Conservation (phyloP, 2,797 vertebrate genomes). For the Helostoma temminkii region DNA sequence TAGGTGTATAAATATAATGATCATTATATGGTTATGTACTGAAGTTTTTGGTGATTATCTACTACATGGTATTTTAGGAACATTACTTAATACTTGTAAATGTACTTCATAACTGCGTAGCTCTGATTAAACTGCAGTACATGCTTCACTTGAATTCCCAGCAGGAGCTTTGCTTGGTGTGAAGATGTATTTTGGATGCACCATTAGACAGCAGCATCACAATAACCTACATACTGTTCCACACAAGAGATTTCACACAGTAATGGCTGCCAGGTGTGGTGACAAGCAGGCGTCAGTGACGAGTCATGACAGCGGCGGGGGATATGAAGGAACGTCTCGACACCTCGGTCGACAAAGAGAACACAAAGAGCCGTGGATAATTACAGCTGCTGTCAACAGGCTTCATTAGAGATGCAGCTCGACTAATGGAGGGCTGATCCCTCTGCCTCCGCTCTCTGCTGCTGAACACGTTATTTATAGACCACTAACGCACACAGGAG, state of each 20-base stretch:
- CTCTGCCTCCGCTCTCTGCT: constrained; percentile 42
- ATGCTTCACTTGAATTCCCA: neutral
- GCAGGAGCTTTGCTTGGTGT: neutral
- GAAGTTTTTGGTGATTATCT: too few species aligned
- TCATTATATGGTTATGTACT: too few species aligned
- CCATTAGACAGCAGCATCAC: constrained; percentile 5
- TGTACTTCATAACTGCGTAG: neutral
- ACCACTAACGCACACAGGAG: constrained; percentile 10
- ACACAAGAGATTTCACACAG: constrained; percentile 36
- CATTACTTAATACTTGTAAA: neutral
- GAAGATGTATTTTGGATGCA: neutral
- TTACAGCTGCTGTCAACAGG: constrained; percentile 70
- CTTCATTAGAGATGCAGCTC: constrained; percentile 63
- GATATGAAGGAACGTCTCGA: constrained; percentile 51
- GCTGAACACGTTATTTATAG: constrained; percentile 34
- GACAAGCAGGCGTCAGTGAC: constrained; percentile 37
- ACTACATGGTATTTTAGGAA: too few species aligned
- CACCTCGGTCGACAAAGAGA: constrained; percentile 55
- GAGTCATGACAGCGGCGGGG: constrained; percentile 35
- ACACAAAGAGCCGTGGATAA: constrained; percentile 68
- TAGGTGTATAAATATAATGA: too few species aligned
- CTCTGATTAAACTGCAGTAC: neutral
- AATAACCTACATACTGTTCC: constrained; percentile 13
- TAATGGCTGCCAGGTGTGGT: constrained; percentile 49
- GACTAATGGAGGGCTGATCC: constrained; percentile 56